Evolutionary conservation across 2,797 vertebrate genomes (phyloP), one percentile per base, ranked within the genome.

Genomic region (Loris lydekkerianus): DNA sequence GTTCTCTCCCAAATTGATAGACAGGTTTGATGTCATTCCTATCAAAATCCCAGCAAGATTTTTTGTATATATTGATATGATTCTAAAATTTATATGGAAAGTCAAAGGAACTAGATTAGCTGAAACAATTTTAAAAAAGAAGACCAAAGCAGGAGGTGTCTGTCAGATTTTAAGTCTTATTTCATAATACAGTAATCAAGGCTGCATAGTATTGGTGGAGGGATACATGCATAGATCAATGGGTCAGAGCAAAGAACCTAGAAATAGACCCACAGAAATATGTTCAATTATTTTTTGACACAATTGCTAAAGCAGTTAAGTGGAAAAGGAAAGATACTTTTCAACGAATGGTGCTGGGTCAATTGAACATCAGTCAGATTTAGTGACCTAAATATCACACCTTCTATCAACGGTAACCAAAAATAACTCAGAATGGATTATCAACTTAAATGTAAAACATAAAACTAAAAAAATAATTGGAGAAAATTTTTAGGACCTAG

Each of bases 271-370:
- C 27, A 58, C 43, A 49, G 37, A 85, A 89, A 88, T 88, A 69
- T 80, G 18, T 58, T 61, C 49, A 46, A 37, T 67, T 77, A 82
- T 69, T 61, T 75, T 92, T 92, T 85, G 56, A 63, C 56, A 91
- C 86, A 92, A 93, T 67, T 90, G n/a, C 21, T 67, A 91, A 90
- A 85, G 49, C 34, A 77, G 25, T 91, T 96, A 91, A 93, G 78
- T 43, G 21, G 60, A 92, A 37, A 91, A 86, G 56, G 37, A 80
- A 69, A 70, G 69, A 93, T 53, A 58, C 23, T 84, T 94, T 95
- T 95, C 46, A 84, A 72, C 46, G 72, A 82, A 69, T 84, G 65
- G 43, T 90, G 34, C 46, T 86, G n/a, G 14, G 86, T 86, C 40
- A 94, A 8, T 60, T 92, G 70, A 83, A 78, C 46, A 78, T 86